Evolutionary conservation across 2,113 vertebrate species (phyloP).

Genomic region (Cyprinus carpio): DNA sequence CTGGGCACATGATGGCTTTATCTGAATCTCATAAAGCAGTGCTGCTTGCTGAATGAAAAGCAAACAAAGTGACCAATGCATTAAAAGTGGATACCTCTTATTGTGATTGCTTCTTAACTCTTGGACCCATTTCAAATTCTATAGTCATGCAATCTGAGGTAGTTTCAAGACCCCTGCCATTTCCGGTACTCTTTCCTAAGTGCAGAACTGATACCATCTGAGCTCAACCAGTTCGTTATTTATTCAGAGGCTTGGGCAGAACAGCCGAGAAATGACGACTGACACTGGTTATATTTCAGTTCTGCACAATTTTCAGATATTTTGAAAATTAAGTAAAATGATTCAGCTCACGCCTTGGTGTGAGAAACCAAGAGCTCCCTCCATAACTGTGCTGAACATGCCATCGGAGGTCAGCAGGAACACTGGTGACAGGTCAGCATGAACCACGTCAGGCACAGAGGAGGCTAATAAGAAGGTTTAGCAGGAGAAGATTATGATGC

Average conservation of each 20-base stretch:
- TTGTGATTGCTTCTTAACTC: conserved; percentile 21
- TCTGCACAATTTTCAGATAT: neutral
- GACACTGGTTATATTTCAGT: neutral
- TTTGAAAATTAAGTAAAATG: neutral
- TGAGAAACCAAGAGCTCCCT: conserved; percentile 2
- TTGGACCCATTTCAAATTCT: neutral
- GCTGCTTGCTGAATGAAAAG: conserved; percentile 7
- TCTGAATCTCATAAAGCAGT: conserved; percentile 37
- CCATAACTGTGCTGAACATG: neutral
- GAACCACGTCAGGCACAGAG: conserved; percentile 36
- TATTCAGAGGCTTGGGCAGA: neutral
- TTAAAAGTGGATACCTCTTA: conserved; percentile 11
- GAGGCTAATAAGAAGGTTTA: conserved; percentile 53
- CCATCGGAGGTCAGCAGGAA: conserved; percentile 10
- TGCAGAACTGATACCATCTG: neutral
- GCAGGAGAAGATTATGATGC: conserved; percentile 34
- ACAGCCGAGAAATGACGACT: neutral
- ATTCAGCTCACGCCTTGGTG: neutral
- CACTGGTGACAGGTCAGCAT: conserved; percentile 22
- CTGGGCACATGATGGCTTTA: conserved; percentile 38
- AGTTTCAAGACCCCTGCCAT: neutral
- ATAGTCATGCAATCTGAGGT: neutral
- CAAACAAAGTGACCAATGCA: conserved; percentile 38
- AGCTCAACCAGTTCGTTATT: neutral
- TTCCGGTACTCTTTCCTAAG: neutral